These are phyloP conservation scores for Oceanites oceanicus DNA, from an alignment of 2,113 vertebrate genomes.

Conservation along the genomic window DNA sequence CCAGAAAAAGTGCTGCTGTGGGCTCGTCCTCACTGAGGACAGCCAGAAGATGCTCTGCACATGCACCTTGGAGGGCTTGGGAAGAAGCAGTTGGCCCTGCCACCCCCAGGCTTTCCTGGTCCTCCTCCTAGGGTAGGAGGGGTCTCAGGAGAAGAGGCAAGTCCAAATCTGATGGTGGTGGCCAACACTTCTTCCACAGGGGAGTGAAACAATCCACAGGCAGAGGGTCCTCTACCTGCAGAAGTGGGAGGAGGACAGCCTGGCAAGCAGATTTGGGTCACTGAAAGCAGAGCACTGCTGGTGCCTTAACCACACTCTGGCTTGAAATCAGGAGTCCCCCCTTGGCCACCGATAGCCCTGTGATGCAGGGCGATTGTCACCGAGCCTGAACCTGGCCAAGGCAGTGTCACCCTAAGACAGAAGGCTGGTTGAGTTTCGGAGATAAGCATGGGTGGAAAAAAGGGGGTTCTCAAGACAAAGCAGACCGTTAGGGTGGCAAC, in stretches of 20 bases:
- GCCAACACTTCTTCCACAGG: neutral
- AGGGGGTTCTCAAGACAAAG: neutral
- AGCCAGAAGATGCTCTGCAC: neutral
- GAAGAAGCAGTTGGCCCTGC: neutral
- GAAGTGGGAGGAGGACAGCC: neutral
- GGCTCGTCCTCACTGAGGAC: neutral
- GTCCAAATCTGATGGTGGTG: neutral
- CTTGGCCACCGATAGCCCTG: accelerated
- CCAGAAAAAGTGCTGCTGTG: neutral
- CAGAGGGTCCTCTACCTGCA: neutral
- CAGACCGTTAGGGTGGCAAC: neutral
- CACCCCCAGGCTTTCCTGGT: neutral
- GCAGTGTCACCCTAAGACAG: neutral
- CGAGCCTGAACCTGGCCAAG: accelerated
- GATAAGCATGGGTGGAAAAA: neutral
- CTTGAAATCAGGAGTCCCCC: neutral
- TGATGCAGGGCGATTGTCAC: accelerated
- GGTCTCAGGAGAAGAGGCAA: neutral
- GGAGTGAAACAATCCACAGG: neutral
- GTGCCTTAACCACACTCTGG: neutral
- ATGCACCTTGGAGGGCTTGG: neutral
- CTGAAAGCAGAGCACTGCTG: neutral
- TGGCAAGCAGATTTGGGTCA: neutral
- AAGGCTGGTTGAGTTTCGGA: neutral
- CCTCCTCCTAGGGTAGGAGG: neutral